A percentile compares a stretch with the other conserved stretches of the same genome.
Evolutionary conservation across 1,140 invertebrate species (phyloP).

Genomic region (Cydia fagiglandana): DNA sequence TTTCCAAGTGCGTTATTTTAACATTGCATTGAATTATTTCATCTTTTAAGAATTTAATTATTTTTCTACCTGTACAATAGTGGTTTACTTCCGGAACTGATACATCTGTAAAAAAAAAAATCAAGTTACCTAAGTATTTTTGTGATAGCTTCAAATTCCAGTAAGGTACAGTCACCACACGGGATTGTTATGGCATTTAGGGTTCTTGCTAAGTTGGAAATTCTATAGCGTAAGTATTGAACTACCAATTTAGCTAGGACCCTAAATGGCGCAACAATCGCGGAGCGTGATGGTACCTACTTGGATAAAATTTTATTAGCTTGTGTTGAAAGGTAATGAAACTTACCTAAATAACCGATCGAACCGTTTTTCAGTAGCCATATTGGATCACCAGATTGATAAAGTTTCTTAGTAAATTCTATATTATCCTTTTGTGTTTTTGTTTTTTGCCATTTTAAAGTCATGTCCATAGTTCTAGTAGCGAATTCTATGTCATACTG

Average conservation of each 20-base stretch:
- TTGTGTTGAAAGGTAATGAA: not conserved
- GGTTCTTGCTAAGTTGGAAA: too few relatives aligned
- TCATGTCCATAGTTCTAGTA: constrained; percentile 27
- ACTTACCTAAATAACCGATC: constrained; percentile 53
- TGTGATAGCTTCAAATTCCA: not conserved
- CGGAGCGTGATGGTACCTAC: too few relatives aligned
- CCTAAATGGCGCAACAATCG: too few relatives aligned
- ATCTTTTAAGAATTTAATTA: constrained; percentile 59
- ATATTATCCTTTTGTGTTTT: constrained; percentile 30
- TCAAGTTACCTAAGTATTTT: constrained; percentile 36
- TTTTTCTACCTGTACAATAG: constrained; percentile 60
- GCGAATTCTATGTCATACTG: constrained; percentile 44
- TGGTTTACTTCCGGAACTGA: constrained; percentile 55
- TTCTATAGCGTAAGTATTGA: too few relatives aligned
- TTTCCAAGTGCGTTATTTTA: constrained; percentile 62
- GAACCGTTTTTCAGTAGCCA: constrained; percentile 55
- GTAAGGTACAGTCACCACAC: too few relatives aligned
- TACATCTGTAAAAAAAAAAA: constrained; percentile 50
- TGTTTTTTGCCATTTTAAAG: constrained; percentile 52
- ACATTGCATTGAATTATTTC: constrained; percentile 61
- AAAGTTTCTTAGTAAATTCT: constrained; percentile 48
- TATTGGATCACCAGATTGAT: constrained; percentile 52
- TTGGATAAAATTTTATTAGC: constrained; percentile 18
- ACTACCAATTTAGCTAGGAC: too few relatives aligned
- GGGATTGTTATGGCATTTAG: too few relatives aligned